Percentiles rank a stretch among this genome's conserved stretches.
These are phyloP conservation scores for Siphamia tubifer DNA, from an alignment of 2,113 vertebrate species.

Conservation along the genomic window DNA sequence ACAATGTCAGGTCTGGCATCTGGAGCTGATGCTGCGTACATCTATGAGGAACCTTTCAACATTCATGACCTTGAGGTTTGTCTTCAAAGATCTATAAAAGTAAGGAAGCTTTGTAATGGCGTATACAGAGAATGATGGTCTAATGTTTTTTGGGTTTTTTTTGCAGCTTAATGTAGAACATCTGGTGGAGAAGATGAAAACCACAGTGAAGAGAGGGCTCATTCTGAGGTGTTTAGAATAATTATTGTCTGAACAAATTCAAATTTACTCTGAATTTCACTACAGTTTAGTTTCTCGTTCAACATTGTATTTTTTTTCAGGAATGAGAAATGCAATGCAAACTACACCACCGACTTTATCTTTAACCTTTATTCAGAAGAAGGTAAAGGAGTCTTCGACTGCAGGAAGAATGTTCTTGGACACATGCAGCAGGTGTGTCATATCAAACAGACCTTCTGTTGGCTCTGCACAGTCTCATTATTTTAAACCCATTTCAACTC, in stretches of 20 bases:
- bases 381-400: slow-evolving; percentile 90
- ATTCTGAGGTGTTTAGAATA: slow-evolving; percentile 81
- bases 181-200: slow-evolving; percentile 93
- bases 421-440: slow-evolving; percentile 92
- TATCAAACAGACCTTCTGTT: neutral
- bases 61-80: slow-evolving; percentile 90
- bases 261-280: neutral
- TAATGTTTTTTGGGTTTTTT: slow-evolving; percentile 18
- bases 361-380: slow-evolving; percentile 92
- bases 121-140: neutral
- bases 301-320: slow-evolving; percentile 59
- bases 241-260: neutral
- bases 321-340: slow-evolving; percentile 86
- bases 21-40: slow-evolving; percentile 91
- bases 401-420: slow-evolving; percentile 91
- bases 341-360: slow-evolving; percentile 92
- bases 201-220: slow-evolving; percentile 90
- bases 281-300: neutral
- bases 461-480: neutral
- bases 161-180: slow-evolving; percentile 87
- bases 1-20: slow-evolving; percentile 91
- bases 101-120: neutral
- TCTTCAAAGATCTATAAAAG: neutral
- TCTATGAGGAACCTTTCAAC: slow-evolving; percentile 89
- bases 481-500: neutral